A percentile compares a stretch with the other conserved stretches of the same genome.
Evolutionary conservation across 2,888 invertebrate species (phyloP).

Genomic region (Lasioglossum vierecki): DNA sequence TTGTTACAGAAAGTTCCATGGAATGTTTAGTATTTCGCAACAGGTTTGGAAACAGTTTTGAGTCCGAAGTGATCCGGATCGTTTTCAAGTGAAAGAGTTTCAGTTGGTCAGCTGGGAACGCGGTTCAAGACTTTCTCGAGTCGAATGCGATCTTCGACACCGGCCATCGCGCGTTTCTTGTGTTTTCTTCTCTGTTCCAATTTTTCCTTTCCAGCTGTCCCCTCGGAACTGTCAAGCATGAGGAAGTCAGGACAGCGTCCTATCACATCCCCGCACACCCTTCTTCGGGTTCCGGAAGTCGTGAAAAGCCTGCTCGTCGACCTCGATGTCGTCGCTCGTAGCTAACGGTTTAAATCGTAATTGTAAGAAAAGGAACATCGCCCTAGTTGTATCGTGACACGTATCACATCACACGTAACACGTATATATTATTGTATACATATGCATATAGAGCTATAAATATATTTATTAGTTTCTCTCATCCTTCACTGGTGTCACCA

Average conservation of each 20-base stretch:
- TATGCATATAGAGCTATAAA: conserved; percentile 9
- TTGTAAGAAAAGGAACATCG: conserved; percentile 54
- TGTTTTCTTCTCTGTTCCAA: neutral
- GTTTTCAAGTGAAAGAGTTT: neutral
- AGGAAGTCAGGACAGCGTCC: neutral
- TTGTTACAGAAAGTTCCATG: neutral
- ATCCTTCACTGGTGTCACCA: conserved; percentile 25
- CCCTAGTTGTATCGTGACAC: conserved; percentile 49
- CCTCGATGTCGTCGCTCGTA: conserved; percentile 33
- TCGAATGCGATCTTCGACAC: conserved; percentile 27
- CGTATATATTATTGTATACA: conserved; percentile 23
- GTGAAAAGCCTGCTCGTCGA: conserved; percentile 8
- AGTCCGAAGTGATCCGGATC: neutral
- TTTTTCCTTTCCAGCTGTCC: neutral
- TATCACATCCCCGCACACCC: neutral
- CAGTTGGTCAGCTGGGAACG: neutral
- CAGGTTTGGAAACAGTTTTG: neutral
- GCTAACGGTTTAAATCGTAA: conserved; percentile 33
- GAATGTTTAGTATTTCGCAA: neutral
- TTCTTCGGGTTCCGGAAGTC: neutral
- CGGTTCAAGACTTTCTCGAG: neutral
- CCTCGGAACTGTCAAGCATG: neutral
- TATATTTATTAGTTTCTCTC: conserved; percentile 51
- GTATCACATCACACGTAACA: conserved; percentile 47
- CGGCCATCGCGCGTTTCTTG: neutral